Conservation (phyloP, 2,888 invertebrate species). For the Dromius quadrimaculatus region DNA sequence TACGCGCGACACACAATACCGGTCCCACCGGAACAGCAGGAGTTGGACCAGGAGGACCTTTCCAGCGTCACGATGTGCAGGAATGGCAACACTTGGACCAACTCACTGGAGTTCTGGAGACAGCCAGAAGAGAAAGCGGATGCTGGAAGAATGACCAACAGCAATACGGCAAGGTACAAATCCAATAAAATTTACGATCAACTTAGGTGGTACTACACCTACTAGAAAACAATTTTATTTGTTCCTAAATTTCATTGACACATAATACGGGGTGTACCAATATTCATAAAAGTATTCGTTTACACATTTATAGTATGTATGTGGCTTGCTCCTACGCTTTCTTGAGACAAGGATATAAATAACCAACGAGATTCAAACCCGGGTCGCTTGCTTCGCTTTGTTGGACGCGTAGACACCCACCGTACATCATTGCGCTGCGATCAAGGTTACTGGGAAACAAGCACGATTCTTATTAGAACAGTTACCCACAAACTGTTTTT, state of each 20-base stretch:
- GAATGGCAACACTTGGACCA: slow-evolving; percentile 71
- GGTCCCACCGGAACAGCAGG: slow-evolving; percentile 58
- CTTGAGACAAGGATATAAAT: slow-evolving; percentile 33
- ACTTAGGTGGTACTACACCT: no score
- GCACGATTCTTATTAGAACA: slow-evolving; percentile 20
- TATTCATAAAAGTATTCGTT: no score
- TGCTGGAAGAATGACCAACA: slow-evolving; percentile 69
- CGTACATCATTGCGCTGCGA: slow-evolving; percentile 30
- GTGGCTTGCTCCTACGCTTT: slow-evolving; percentile 2
- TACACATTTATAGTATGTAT: slow-evolving; percentile 1
- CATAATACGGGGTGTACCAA: no score
- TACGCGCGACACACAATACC: slow-evolving; percentile 61
- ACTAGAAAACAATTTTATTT: no score
- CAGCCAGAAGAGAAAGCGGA: slow-evolving; percentile 70
- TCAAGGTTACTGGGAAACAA: slow-evolving; percentile 40
- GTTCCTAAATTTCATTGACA: no score
- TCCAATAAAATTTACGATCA: no score
- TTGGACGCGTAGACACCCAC: no score
- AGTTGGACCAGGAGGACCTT: slow-evolving; percentile 61
- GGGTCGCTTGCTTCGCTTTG: no score
- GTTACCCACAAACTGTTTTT: slow-evolving; percentile 6
- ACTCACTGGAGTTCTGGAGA: slow-evolving; percentile 69
- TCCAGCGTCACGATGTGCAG: slow-evolving; percentile 69
- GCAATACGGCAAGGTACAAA: slow-evolving; percentile 69
- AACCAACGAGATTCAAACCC: slow-evolving; percentile 21